Conservation (phyloP, 2,797 vertebrate species). For the Pantherophis vulpinus region DNA sequence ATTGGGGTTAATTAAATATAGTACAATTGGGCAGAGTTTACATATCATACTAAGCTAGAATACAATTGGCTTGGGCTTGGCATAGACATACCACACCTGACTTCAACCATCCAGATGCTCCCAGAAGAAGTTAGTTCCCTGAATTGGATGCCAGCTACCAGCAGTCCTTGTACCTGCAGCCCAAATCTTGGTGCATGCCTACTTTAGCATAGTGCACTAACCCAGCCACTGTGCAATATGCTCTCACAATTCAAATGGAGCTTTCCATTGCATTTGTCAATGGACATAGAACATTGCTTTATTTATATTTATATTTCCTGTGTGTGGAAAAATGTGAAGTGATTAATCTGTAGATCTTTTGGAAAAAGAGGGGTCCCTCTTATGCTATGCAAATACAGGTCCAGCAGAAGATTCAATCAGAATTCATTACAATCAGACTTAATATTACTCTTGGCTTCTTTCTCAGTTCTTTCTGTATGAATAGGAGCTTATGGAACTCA, state of each 20-base stretch:
- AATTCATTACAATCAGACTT: background rate
- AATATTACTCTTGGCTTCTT: background rate
- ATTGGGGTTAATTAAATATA: background rate
- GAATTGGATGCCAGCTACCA: background rate
- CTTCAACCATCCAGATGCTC: background rate
- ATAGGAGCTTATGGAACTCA: background rate
- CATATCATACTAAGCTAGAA: background rate
- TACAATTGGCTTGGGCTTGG: background rate
- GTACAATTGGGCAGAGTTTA: background rate
- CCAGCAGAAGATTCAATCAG: background rate
- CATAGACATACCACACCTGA: background rate
- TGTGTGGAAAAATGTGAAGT: background rate
- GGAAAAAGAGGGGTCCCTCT: background rate
- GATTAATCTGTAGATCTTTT: background rate
- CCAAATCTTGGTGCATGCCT: background rate
- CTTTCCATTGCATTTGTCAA: background rate
- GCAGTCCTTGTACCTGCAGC: background rate
- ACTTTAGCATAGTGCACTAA: background rate
- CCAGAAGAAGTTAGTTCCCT: background rate
- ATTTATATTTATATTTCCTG: background rate
- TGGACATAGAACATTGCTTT: background rate
- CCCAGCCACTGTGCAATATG: background rate
- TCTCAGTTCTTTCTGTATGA: background rate
- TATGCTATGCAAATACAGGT: background rate
- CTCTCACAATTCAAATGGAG: background rate